Conservation (phyloP, 2,888 invertebrate species). For the Penaeus monodon region DNA sequence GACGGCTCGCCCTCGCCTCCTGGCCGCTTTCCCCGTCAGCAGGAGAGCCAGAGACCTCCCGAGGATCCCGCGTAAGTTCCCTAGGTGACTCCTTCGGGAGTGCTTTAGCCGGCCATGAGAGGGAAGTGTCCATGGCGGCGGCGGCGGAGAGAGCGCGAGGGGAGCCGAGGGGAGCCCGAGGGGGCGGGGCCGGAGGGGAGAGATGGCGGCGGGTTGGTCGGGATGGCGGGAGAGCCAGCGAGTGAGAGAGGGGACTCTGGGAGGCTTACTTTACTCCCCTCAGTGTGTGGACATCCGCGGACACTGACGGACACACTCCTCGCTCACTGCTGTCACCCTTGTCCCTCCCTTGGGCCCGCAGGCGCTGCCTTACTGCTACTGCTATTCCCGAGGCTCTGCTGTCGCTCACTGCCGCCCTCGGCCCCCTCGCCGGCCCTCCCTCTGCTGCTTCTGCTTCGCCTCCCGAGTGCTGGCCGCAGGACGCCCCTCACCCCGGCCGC, state of each 20-base stretch:
- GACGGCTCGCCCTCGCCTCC: neutral
- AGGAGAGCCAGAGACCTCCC: conserved; percentile 12
- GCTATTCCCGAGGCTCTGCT: no score
- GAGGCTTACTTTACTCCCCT: conserved; percentile 27
- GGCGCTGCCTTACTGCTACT: no score
- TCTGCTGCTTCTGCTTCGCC: no score
- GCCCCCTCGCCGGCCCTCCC: no score
- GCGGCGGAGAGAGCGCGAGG: conserved; percentile 17
- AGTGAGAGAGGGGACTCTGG: conserved; percentile 14
- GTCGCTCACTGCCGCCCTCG: no score
- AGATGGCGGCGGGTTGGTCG: conserved; percentile 45
- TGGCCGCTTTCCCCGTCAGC: neutral
- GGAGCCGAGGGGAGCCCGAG: neutral
- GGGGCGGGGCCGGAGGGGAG: conserved; percentile 44
- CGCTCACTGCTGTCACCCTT: neutral
- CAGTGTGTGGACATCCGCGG: conserved; percentile 50
- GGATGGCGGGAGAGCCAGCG: conserved; percentile 36
- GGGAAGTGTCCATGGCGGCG: neutral
- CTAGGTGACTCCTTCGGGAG: neutral
- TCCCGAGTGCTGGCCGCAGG: no score
- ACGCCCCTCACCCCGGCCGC: no score
- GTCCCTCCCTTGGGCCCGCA: no score
- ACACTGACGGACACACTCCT: conserved; percentile 27
- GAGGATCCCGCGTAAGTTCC: conserved; percentile 15
- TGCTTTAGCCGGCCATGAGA: neutral